Percentiles rank a stretch among this genome's conserved stretches.
Evolutionary conservation across 1,140 invertebrate species (phyloP).

Genomic region (Camponotus vicinus): DNA sequence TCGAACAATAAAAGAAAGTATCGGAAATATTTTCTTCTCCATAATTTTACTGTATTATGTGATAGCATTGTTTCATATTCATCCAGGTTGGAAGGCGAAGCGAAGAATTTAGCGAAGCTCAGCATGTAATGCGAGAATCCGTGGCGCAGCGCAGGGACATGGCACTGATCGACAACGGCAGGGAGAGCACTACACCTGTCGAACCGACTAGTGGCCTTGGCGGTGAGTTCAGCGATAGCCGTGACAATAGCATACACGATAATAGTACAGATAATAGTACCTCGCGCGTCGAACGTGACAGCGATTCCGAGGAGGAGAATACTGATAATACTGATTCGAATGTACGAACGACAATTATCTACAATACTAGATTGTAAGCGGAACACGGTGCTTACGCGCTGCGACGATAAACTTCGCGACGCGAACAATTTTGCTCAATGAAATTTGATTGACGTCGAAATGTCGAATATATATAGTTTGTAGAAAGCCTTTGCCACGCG

Average conservation of each 20-base stretch:
- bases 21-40: neutral
- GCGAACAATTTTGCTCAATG: conserved; percentile 60
- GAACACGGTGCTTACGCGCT: neutral
- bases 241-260: conserved; percentile 65
- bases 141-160: conserved; percentile 86
- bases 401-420: neutral
- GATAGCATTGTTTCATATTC: conserved; percentile 22
- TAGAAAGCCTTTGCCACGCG: conserved; percentile 23
- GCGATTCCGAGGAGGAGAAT: conserved; percentile 59
- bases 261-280: conserved; percentile 66
- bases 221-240: conserved; percentile 81
- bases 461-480: conserved; percentile 31
- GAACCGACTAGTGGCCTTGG: conserved; percentile 83
- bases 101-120: conserved; percentile 92
- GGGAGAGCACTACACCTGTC: conserved; percentile 79
- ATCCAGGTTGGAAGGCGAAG: conserved; percentile 90
- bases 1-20: neutral
- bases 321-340: conserved; percentile 66
- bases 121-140: conserved; percentile 85
- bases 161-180: conserved; percentile 82
- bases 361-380: conserved; percentile 80
- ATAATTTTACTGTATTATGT: neutral
- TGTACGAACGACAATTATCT: conserved; percentile 77
- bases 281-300: conserved; percentile 57
- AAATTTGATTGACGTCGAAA: neutral